Percentiles rank a stretch among this genome's conserved stretches.
These are phyloP conservation scores for Drosophila suzukii DNA, from an alignment of 1,140 invertebrate species.

Conservation along the genomic window DNA sequence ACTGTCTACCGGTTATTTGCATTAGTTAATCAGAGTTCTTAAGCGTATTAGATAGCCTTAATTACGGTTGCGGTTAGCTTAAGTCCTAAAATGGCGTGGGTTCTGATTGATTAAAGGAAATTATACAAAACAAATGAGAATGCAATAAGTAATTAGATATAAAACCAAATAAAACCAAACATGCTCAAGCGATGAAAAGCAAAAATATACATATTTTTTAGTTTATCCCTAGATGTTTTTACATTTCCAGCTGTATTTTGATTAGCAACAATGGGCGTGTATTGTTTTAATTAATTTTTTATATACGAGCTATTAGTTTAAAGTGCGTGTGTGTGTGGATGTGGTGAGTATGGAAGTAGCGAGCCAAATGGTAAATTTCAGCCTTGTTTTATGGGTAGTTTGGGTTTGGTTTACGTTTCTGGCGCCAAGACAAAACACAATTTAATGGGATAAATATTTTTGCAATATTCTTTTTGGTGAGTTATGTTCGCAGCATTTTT, in stretches of 20 bases:
- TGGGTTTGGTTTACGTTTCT: conserved; percentile 78
- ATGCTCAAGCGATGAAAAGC: conserved; percentile 55
- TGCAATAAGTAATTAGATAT: conserved; percentile 25
- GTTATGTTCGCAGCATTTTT: conserved; percentile 49
- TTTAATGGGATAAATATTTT: conserved; percentile 49
- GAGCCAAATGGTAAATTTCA: conserved; percentile 70
- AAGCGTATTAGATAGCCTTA: conserved; percentile 32
- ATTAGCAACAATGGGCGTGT: conserved; percentile 10
- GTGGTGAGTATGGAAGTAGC: conserved; percentile 60
- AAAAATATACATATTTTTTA: conserved; percentile 15
- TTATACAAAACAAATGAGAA: conserved; percentile 40
- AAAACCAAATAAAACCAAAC: conserved; percentile 47
- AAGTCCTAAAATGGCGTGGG: conserved; percentile 31
- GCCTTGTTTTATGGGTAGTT: conserved; percentile 59
- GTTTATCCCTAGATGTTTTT: conserved; percentile 2
- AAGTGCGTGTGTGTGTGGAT: conserved; percentile 21
- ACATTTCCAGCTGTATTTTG: conserved; percentile 19
- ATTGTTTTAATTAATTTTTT: conserved; percentile 5
- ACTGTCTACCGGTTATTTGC: conserved; percentile 34
- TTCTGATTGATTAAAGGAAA: conserved; percentile 24
- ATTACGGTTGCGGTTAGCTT: conserved; percentile 34
- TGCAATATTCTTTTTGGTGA: conserved; percentile 43
- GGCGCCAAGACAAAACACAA: conserved; percentile 79
- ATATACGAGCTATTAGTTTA: conserved; percentile 65
- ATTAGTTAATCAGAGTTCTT: conserved; percentile 25